Percentiles rank a stretch among this genome's conserved stretches.
These are phyloP conservation scores for Papilio helenus DNA, from an alignment of 1,140 invertebrate species.

Conservation along the genomic window DNA sequence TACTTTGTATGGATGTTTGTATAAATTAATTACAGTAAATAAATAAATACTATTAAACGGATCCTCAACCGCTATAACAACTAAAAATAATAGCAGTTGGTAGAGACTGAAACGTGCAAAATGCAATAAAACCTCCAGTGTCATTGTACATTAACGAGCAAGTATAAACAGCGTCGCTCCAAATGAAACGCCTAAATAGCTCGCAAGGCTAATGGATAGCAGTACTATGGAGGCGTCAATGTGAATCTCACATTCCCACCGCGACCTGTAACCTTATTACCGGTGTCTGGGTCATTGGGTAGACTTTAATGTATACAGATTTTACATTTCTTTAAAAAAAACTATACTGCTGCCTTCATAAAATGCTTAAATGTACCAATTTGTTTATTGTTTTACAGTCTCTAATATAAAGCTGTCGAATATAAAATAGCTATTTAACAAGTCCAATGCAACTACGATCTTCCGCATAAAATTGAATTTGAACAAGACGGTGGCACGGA, in stretches of 20 bases:
- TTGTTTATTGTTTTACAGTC: not conserved
- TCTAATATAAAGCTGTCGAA: not conserved
- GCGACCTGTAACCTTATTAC: slow-evolving; percentile 75
- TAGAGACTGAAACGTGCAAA: slow-evolving; percentile 15
- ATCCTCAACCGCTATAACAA: not conserved
- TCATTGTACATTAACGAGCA: slow-evolving; percentile 48
- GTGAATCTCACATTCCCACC: slow-evolving; percentile 63
- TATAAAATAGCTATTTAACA: not conserved
- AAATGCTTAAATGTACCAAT: not conserved
- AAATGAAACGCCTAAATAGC: slow-evolving; percentile 68
- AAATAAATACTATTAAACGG: not conserved
- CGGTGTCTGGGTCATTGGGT: slow-evolving; percentile 49
- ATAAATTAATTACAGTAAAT: too few species aligned
- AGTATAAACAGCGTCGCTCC: slow-evolving; percentile 50
- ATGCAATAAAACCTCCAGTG: slow-evolving; percentile 32
- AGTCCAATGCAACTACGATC: not conserved
- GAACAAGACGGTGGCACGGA: not conserved
- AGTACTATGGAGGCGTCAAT: slow-evolving; percentile 69
- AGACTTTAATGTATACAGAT: not conserved
- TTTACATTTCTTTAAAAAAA: not conserved
- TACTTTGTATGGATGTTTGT: too few species aligned
- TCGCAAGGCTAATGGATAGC: slow-evolving; percentile 72
- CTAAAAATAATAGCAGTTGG: not conserved
- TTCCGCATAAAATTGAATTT: not conserved
- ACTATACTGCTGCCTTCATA: too few species aligned